Evolutionary conservation across 2,888 invertebrate species (phyloP).

Genomic region (Drosophila macrospina): DNA sequence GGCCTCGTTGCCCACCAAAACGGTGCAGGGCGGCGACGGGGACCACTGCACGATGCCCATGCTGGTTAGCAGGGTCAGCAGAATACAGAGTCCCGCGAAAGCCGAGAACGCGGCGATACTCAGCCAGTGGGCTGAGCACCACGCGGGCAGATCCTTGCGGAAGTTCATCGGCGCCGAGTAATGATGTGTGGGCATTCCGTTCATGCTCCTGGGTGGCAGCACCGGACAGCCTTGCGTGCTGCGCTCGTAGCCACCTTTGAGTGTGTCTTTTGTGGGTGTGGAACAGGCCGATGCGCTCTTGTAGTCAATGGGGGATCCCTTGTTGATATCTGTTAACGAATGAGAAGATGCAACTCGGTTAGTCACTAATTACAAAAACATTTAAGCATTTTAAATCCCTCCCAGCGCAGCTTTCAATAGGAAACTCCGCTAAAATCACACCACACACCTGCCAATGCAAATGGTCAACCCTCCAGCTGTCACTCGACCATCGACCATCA

Average conservation of each 20-base stretch:
- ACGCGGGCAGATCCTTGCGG: constrained; percentile 93
- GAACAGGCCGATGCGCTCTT: constrained; percentile 94
- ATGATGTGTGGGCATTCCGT: constrained; percentile 89
- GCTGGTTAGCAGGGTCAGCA: constrained; percentile 94
- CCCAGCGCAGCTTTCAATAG: background rate
- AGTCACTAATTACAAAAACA: constrained; percentile 41
- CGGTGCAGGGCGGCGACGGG: constrained; percentile 93
- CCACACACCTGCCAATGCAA: constrained; percentile 45
- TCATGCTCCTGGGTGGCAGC: constrained; percentile 89
- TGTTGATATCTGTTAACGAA: constrained; percentile 91
- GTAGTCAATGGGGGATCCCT: constrained; percentile 95
- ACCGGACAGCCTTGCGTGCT: constrained; percentile 88
- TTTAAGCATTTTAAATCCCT: constrained; percentile 35
- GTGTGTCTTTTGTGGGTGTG: constrained; percentile 92
- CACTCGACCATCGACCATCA: background rate
- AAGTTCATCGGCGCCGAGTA: constrained; percentile 94
- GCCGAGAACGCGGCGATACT: constrained; percentile 95
- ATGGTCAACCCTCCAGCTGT: no score
- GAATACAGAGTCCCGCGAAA: constrained; percentile 92
- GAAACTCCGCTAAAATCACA: constrained; percentile 60
- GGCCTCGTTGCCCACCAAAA: constrained; percentile 92
- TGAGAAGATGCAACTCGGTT: constrained; percentile 7
- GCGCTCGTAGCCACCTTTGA: constrained; percentile 87
- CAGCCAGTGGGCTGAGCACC: constrained; percentile 96
- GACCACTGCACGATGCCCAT: constrained; percentile 94